These are phyloP conservation scores for Ephialtes manifestator DNA, from an alignment of 2,888 invertebrate genomes.

Conservation along the genomic window DNA sequence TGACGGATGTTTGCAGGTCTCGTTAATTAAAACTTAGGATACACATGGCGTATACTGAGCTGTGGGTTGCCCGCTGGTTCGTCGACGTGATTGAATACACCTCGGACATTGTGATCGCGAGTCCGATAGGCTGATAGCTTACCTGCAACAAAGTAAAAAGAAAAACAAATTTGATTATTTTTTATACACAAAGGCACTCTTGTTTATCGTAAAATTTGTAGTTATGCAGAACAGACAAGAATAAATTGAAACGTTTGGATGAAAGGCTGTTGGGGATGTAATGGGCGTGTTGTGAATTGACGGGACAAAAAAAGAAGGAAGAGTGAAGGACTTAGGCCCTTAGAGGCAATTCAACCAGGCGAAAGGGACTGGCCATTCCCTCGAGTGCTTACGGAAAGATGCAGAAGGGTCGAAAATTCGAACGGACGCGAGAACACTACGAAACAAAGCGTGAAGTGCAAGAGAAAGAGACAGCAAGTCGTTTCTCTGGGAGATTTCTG, in stretches of 20 bases:
- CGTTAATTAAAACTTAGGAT: slow-evolving; percentile 40
- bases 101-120: slow-evolving; percentile 28
- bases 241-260: slow-evolving; percentile 60
- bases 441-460: slow-evolving; percentile 8
- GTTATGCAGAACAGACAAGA: slow-evolving; percentile 58
- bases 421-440: slow-evolving; percentile 57
- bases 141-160: slow-evolving; percentile 65
- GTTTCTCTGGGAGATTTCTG: slow-evolving; percentile 31
- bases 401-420: slow-evolving; percentile 73
- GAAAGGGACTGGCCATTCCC: slow-evolving; percentile 65
- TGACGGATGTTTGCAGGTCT: slow-evolving; percentile 27
- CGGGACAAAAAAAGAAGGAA: slow-evolving; percentile 26
- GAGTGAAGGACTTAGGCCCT: slow-evolving; percentile 1
- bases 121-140: slow-evolving; percentile 52
- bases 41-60: background rate
- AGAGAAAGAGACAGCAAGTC: slow-evolving; percentile 3
- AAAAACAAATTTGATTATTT: slow-evolving; percentile 51
- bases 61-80: slow-evolving; percentile 35
- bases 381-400: slow-evolving; percentile 64
- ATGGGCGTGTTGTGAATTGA: slow-evolving; percentile 52
- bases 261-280: slow-evolving; percentile 37
- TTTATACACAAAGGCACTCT: slow-evolving; percentile 43
- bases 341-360: slow-evolving; percentile 60
- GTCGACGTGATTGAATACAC: slow-evolving; percentile 35
- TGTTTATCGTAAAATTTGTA: slow-evolving; percentile 45